Conservation (phyloP, 1,140 invertebrate genomes). For the Cyclargus thomasi region DNA sequence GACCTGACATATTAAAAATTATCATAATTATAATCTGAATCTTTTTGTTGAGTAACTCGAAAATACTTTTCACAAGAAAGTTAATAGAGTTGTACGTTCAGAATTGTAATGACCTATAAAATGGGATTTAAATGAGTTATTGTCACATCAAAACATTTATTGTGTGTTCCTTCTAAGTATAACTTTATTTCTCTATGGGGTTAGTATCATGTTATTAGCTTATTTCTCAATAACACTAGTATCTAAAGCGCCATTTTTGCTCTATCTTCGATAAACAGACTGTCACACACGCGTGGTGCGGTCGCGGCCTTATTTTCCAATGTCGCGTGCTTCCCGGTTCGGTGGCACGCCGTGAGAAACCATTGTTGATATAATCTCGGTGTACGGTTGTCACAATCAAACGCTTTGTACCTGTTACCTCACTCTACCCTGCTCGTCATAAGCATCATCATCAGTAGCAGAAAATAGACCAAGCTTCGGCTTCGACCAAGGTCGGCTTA, state of each 20-base stretch:
- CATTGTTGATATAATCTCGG: conserved; percentile 21
- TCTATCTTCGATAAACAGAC: background rate
- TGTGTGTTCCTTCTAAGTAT: too few relatives aligned
- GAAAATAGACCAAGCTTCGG: too few relatives aligned
- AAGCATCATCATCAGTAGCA: background rate
- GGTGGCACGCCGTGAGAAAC: conserved; percentile 18
- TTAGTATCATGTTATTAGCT: too few relatives aligned
- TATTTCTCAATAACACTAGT: too few relatives aligned
- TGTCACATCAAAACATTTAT: too few relatives aligned
- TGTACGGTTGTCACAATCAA: conserved; percentile 22
- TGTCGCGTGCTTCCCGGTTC: conserved; percentile 23
- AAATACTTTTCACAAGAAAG: background rate
- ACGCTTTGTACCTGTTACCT: conserved; percentile 19
- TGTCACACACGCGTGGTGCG: background rate
- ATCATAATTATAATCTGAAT: conserved; percentile 7
- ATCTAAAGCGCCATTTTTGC: too few relatives aligned
- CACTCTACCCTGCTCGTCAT: background rate
- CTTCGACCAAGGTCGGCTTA: too few relatives aligned
- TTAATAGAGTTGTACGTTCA: background rate
- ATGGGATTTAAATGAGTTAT: too few relatives aligned
- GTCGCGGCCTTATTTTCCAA: conserved; percentile 7
- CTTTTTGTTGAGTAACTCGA: background rate
- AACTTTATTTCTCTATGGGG: too few relatives aligned
- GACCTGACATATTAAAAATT: conserved; percentile 11
- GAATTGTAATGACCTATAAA: too few relatives aligned